phyloP scores from a whole-genome alignment of 2,797 vertebrate species.

The Sardinella longiceps region DNA sequence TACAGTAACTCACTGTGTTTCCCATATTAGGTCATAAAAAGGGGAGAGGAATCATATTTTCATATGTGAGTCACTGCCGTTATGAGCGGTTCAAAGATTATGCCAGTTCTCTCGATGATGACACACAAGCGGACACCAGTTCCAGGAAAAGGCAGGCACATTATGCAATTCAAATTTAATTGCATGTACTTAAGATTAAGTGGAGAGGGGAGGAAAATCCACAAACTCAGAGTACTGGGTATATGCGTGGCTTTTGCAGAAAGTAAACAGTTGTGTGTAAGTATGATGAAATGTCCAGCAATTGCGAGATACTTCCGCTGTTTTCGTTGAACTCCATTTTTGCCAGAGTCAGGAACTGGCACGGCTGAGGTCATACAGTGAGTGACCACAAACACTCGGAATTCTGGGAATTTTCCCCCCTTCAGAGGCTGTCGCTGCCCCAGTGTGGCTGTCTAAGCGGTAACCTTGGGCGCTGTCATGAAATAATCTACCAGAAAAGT shows the following conservation, averaged over 20 bases:
- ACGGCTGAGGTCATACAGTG: slow-evolving; percentile 61
- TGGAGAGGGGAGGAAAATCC: not conserved
- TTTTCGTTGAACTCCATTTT: slow-evolving; percentile 31
- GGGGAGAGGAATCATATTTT: slow-evolving; percentile 67
- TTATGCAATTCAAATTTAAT: slow-evolving; percentile 13
- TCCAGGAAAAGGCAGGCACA: slow-evolving; percentile 57
- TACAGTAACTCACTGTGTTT: slow-evolving; percentile 57
- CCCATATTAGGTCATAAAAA: slow-evolving; percentile 46
- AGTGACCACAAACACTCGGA: slow-evolving; percentile 64
- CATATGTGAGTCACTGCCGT: slow-evolving; percentile 47
- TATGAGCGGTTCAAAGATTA: slow-evolving; percentile 30
- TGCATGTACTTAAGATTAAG: not conserved
- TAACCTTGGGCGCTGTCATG: slow-evolving; percentile 72
- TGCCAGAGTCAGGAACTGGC: slow-evolving; percentile 31
- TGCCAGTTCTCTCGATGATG: not conserved
- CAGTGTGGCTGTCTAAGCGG: slow-evolving; percentile 59
- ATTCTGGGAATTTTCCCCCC: slow-evolving; percentile 61
- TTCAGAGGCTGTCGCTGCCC: slow-evolving; percentile 47
- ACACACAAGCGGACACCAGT: slow-evolving; percentile 57
- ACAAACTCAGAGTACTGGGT: not conserved
- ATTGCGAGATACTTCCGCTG: not conserved
- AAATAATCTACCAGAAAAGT: slow-evolving; percentile 77
- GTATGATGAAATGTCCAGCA: not conserved
- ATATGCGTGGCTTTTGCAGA: not conserved
- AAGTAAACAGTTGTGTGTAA: slow-evolving; percentile 4